Evolutionary conservation across 53 echinoderm and acorn worm genomes (phyloP).

Genomic region (Echinarachnius parma): DNA sequence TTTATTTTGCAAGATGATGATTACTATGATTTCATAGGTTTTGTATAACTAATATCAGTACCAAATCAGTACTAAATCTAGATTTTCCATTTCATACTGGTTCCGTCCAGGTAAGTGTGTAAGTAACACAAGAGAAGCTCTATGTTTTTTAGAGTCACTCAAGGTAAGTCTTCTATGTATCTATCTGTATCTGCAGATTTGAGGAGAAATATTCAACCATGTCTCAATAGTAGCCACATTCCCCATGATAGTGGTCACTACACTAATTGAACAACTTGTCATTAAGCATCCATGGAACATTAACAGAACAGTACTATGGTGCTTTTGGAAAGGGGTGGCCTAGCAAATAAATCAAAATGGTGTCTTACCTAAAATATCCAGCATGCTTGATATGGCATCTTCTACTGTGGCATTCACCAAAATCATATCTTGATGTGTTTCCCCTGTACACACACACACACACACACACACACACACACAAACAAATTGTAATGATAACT

Average conservation of each 20-base stretch:
- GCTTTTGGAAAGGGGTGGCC: constrained; percentile 7
- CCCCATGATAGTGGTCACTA: no score
- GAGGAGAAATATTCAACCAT: no score
- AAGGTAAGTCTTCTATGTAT: constrained; percentile 4
- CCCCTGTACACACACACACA: constrained; percentile 10
- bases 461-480: no score
- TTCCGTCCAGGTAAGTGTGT: constrained; percentile 13
- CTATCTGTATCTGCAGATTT: no score
- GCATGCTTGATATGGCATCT: constrained; percentile 12
- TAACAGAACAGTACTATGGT: constrained; percentile 4
- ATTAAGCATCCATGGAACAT: constrained; percentile 1
- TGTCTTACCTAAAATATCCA: constrained; percentile 9
- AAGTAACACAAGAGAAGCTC: constrained; percentile 11
- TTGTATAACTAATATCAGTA: no score
- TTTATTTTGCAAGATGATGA: constrained; percentile 6
- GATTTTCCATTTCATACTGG: constrained; percentile 9
- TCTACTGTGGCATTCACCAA: constrained; percentile 12
- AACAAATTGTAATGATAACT: no score
- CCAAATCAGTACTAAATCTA: constrained; percentile 14
- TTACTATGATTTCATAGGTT: constrained; percentile 9
- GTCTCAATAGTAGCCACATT: no score
- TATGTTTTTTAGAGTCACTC: constrained; percentile 14
- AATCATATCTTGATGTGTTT: constrained; percentile 1
- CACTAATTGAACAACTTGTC: not conserved
- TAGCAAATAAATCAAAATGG: constrained; percentile 12